phyloP scores from a whole-genome alignment of 2,113 vertebrate genomes.

The Perccottus glenii region DNA sequence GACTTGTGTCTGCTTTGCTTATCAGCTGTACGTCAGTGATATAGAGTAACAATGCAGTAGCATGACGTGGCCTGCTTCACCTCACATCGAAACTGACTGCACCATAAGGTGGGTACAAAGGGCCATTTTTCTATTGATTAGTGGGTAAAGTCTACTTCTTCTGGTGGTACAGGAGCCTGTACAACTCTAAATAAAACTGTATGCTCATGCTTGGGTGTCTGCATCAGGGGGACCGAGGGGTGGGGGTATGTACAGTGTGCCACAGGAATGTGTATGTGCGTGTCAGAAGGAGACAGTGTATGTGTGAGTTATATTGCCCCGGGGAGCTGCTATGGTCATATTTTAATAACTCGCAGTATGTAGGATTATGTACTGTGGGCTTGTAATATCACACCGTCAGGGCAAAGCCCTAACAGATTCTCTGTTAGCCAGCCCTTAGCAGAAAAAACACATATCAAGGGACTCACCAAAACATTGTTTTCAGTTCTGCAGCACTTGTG shows the following conservation, averaged over 20 bases:
- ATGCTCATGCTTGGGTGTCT: conserved; percentile 33
- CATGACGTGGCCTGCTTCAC: conserved; percentile 26
- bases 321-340: conserved; percentile 74
- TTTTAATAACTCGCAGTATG: conserved; percentile 76
- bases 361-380: conserved; percentile 74
- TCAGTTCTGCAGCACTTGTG: conserved; percentile 77
- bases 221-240: conserved; percentile 7
- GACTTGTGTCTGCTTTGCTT: conserved; percentile 27
- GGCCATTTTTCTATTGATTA: conserved; percentile 57
- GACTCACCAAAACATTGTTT: conserved; percentile 75
- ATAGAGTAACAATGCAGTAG: conserved; percentile 20
- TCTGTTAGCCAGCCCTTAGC: conserved; percentile 60
- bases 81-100: conserved; percentile 29
- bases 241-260: conserved; percentile 9
- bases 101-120: conserved; percentile 31
- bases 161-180: conserved; percentile 9
- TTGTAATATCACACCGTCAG: conserved; percentile 75
- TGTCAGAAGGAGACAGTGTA: conserved; percentile 38
- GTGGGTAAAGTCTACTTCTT: conserved; percentile 28
- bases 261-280: conserved; percentile 56
- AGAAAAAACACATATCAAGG: conserved; percentile 56
- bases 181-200: conserved; percentile 50
- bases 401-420: conserved; percentile 67
- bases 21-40: conserved; percentile 33
- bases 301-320: conserved; percentile 62